Conservation (phyloP, 2,888 invertebrate genomes). For the Nesidiocoris tenuis region DNA sequence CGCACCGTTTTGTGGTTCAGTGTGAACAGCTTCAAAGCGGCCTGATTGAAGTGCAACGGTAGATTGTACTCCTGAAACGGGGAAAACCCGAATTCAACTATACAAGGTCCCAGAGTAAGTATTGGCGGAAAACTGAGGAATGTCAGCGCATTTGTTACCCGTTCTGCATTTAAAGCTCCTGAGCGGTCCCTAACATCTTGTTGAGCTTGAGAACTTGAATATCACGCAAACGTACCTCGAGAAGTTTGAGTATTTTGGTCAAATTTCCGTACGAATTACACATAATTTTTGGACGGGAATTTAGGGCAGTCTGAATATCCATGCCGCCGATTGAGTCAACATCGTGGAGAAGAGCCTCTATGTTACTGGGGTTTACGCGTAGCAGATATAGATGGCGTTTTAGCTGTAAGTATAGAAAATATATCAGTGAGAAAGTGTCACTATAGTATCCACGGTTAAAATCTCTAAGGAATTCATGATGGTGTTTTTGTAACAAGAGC, state of each 20-base stretch:
- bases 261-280: slow-evolving; percentile 32
- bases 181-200: no score
- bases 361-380: slow-evolving; percentile 18
- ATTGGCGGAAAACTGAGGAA: no score
- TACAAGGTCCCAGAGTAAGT: no score
- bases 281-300: slow-evolving; percentile 35
- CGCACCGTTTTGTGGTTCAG: slow-evolving; percentile 32
- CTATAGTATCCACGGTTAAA: no score
- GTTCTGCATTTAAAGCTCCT: no score
- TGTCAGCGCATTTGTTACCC: no score
- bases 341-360: slow-evolving; percentile 8
- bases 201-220: no score
- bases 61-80: slow-evolving; percentile 17
- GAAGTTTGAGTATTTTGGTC: slow-evolving; percentile 19
- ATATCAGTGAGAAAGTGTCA: no score
- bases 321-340: slow-evolving; percentile 13
- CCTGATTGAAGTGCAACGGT: background rate
- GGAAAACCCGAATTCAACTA: no score
- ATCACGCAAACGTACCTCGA: no score
- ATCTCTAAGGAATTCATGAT: no score
- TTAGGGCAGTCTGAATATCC: slow-evolving; percentile 21
- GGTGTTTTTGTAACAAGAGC: no score
- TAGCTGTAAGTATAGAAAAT: slow-evolving; percentile 20
- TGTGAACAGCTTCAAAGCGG: slow-evolving; percentile 20
- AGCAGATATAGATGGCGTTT: slow-evolving; percentile 12